Evolutionary conservation across 2,797 vertebrate species (phyloP).

Genomic region (Monodelphis domestica): DNA sequence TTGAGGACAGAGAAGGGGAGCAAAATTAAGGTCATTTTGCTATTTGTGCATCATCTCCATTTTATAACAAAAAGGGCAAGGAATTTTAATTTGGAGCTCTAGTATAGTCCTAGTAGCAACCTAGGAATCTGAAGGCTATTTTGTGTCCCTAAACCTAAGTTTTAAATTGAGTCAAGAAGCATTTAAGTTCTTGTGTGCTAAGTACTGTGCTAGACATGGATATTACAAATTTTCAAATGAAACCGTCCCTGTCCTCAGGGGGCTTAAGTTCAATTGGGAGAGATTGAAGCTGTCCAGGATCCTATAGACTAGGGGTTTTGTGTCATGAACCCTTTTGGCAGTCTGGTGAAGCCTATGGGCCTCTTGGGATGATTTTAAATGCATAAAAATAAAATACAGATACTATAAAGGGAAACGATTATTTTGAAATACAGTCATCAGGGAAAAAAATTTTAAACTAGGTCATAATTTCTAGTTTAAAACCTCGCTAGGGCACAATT

Average conservation of each 20-base stretch:
- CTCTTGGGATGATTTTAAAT: neutral
- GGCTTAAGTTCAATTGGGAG: neutral
- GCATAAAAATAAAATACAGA: neutral
- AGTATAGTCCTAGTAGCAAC: neutral
- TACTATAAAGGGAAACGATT: neutral
- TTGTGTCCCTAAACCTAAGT: neutral
- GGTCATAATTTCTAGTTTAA: neutral
- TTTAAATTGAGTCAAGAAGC: neutral
- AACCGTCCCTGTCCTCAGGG: neutral
- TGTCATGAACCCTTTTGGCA: neutral
- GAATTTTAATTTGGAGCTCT: neutral
- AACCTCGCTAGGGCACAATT: neutral
- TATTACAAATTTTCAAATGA: neutral
- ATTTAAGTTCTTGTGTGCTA: neutral
- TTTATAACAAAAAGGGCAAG: neutral
- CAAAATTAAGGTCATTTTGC: neutral
- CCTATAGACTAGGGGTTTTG: neutral
- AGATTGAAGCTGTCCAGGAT: neutral
- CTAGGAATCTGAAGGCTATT: neutral
- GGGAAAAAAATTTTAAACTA: neutral
- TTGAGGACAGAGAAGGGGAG: neutral
- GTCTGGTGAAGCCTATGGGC: neutral
- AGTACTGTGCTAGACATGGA: neutral
- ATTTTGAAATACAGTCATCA: neutral
- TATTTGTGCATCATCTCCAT: neutral